phyloP scores from a whole-genome alignment of 2,113 vertebrate species.

The Cavia aperea region DNA sequence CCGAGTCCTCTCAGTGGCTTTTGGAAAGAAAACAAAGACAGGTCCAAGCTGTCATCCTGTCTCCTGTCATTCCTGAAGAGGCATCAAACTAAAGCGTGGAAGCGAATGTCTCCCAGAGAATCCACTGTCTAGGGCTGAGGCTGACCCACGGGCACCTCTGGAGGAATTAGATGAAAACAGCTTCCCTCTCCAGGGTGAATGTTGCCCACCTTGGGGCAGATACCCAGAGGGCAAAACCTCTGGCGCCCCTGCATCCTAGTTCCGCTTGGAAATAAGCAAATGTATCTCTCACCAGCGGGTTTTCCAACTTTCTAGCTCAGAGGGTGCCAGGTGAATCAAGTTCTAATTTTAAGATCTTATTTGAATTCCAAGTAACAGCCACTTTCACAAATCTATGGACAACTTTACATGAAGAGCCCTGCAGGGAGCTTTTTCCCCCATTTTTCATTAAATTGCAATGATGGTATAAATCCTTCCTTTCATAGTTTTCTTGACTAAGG shows the following conservation, averaged over 20 bases:
- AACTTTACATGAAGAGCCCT: neutral
- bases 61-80: neutral
- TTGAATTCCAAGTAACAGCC: neutral
- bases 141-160: fast-evolving
- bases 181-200: fast-evolving
- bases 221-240: neutral
- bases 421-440: neutral
- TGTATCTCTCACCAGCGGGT: fast-evolving
- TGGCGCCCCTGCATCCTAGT: fast-evolving
- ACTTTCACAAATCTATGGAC: neutral
- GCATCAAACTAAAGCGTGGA: neutral
- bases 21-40: neutral
- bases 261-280: neutral
- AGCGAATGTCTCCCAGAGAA: neutral
- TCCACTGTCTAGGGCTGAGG: neutral
- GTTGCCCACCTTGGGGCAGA: neutral
- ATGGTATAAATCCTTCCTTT: neutral
- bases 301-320: neutral
- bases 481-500: neutral
- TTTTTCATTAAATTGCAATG: neutral
- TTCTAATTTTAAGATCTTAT: neutral
- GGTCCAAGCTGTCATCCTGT: neutral
- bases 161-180: neutral
- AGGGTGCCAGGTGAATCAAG: neutral
- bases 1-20: neutral